A percentile compares a stretch with the other conserved stretches of the same genome.
Evolutionary conservation across 2,113 vertebrate genomes (phyloP).

Genomic region (Sphaerodactylus townsendi): DNA sequence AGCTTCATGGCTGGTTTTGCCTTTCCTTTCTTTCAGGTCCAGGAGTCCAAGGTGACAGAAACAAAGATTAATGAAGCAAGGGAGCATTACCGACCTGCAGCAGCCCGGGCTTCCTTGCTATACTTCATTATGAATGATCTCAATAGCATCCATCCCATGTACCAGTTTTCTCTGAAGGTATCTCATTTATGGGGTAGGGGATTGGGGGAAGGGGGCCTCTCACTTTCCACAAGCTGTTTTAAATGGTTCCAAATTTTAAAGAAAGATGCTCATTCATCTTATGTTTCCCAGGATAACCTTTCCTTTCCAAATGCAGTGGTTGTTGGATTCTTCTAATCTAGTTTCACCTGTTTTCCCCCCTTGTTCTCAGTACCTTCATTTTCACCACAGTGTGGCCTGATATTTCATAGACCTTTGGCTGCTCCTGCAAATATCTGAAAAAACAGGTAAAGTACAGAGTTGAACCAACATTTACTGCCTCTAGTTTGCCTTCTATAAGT

Average conservation of each 20-base stretch:
- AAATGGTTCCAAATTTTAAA: neutral
- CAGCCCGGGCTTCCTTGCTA: slow-evolving; percentile 85
- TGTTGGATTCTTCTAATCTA: neutral
- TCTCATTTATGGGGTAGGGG: slow-evolving; percentile 24
- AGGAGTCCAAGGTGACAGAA: slow-evolving; percentile 89
- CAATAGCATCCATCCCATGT: slow-evolving; percentile 92
- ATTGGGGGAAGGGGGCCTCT: too few relatives aligned
- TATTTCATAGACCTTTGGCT: neutral
- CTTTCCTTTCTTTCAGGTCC: slow-evolving; percentile 80
- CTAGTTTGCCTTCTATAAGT: neutral
- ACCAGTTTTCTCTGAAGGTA: slow-evolving; percentile 94
- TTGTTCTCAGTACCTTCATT: neutral
- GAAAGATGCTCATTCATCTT: neutral
- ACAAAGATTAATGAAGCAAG: slow-evolving; percentile 88
- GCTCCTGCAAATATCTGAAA: too few relatives aligned
- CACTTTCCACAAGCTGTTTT: too few relatives aligned
- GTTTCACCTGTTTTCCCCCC: neutral
- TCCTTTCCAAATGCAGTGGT: neutral
- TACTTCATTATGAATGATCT: slow-evolving; percentile 96
- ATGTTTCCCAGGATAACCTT: neutral
- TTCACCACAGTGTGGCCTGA: neutral
- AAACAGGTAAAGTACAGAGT: too few relatives aligned
- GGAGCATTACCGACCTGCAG: slow-evolving; percentile 88
- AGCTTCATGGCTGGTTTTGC: neutral
- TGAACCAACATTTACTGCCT: too few relatives aligned